Conservation (phyloP, 2,888 invertebrate genomes). For the Dynastes hyllus region DNA sequence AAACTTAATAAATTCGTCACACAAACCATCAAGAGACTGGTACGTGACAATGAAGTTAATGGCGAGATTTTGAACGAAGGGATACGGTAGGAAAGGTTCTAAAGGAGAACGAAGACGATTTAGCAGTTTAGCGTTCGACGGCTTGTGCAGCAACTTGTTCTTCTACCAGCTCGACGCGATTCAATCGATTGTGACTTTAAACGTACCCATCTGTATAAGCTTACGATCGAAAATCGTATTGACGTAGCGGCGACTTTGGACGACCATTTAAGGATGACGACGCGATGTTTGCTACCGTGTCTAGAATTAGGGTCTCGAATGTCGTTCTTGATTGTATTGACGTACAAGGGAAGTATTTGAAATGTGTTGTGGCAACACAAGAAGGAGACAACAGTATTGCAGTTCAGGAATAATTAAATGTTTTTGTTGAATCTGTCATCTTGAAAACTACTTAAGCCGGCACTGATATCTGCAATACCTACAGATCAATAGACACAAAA, state of each 20-base stretch:
- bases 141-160: slow-evolving; percentile 25
- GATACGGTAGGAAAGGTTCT: slow-evolving; percentile 21
- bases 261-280: slow-evolving; percentile 10
- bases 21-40: slow-evolving; percentile 49
- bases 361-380: no score
- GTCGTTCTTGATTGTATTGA: neutral
- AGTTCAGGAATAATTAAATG: no score
- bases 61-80: slow-evolving; percentile 40
- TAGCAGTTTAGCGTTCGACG: slow-evolving; percentile 40
- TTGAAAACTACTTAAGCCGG: no score
- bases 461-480: no score
- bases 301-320: neutral
- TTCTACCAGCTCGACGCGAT: slow-evolving; percentile 23
- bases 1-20: slow-evolving; percentile 48
- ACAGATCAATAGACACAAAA: no score
- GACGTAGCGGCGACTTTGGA: neutral
- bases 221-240: slow-evolving; percentile 21
- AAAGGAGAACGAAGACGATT: slow-evolving; percentile 37
- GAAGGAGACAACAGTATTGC: no score
- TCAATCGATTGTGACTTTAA: slow-evolving; percentile 29
- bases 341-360: no score
- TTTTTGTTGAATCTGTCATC: no score
- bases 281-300: neutral
- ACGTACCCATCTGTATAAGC: slow-evolving; percentile 1
- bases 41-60: slow-evolving; percentile 50